These are phyloP conservation scores for Danio tinwini DNA, from an alignment of 2,797 vertebrate species.

Conservation along the genomic window DNA sequence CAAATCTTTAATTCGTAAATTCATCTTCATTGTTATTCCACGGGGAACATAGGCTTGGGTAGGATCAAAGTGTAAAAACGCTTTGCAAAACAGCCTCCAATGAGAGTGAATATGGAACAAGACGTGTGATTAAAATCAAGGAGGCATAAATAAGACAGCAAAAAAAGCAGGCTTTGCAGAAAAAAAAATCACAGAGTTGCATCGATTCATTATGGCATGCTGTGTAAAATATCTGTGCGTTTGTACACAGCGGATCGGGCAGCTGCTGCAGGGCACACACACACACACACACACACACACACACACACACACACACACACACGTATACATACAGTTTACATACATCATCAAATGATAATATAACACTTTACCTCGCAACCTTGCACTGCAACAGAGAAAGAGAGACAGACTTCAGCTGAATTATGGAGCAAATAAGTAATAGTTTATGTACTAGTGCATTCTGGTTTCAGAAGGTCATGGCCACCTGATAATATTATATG, in stretches of 20 bases:
- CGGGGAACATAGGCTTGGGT: constrained; percentile 12
- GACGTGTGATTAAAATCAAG: constrained; percentile 55
- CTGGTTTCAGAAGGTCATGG: constrained; percentile 41
- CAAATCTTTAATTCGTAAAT: constrained; percentile 45
- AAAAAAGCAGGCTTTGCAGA: constrained; percentile 25
- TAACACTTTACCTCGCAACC: constrained; percentile 1
- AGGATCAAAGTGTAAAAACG: constrained; percentile 52
- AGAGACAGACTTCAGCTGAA: constrained; percentile 15
- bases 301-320: constrained; percentile 16
- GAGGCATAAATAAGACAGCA: constrained; percentile 38
- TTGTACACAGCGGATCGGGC: not conserved
- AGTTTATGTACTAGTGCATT: constrained; percentile 37
- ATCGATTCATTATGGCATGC: constrained; percentile 14
- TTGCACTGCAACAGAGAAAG: constrained; percentile 1
- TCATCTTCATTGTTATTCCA: constrained; percentile 28
- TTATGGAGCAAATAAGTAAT: constrained; percentile 39
- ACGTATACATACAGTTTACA: constrained; percentile 24
- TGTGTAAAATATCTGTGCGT: constrained; percentile 25
- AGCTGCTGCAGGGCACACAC: constrained; percentile 5
- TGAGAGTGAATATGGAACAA: constrained; percentile 53
- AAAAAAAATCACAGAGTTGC: constrained; percentile 10
- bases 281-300: constrained; percentile 10
- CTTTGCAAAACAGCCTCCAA: constrained; percentile 31
- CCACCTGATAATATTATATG: constrained; percentile 47
- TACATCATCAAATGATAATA: constrained; percentile 19